phyloP scores from a whole-genome alignment of 2,888 invertebrate species.

The Anagyrus pseudococci region DNA sequence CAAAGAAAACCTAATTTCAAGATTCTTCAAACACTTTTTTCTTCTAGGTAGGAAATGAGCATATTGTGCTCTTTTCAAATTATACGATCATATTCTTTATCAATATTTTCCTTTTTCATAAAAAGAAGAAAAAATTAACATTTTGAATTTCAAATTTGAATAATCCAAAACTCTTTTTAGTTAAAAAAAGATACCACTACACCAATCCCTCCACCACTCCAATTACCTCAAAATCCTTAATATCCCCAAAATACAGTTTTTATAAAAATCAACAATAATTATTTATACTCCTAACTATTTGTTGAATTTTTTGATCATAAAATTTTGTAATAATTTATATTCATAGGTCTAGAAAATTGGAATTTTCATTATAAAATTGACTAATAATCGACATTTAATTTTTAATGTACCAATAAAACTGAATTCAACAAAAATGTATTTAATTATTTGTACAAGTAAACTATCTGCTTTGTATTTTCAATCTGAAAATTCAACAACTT shows the following conservation, averaged over 20 bases:
- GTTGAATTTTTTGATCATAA: slow-evolving; percentile 22
- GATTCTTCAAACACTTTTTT: slow-evolving; percentile 32
- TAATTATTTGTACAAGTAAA: slow-evolving; percentile 22
- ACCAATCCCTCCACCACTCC: slow-evolving; percentile 45
- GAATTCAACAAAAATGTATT: background rate
- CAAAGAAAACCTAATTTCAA: slow-evolving; percentile 40
- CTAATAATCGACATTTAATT: no score
- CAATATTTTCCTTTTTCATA: slow-evolving; percentile 47
- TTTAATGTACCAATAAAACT: background rate
- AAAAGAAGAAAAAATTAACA: slow-evolving; percentile 22
- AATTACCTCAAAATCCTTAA: slow-evolving; percentile 33
- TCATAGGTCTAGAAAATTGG: no score
- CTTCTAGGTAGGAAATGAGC: slow-evolving; percentile 44
- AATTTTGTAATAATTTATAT: slow-evolving; percentile 2
- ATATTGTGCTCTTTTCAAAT: slow-evolving; percentile 51
- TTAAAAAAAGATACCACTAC: slow-evolving; percentile 2
- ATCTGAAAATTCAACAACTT: slow-evolving; percentile 25
- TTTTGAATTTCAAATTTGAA: background rate
- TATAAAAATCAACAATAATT: slow-evolving; percentile 6
- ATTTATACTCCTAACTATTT: slow-evolving; percentile 1
- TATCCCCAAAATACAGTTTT: slow-evolving; percentile 15
- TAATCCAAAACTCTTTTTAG: background rate
- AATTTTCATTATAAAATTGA: slow-evolving; percentile 19
- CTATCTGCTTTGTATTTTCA: background rate
- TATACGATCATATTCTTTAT: slow-evolving; percentile 61